Conservation (phyloP, 1,140 invertebrate genomes). For the Zaprionus ghesquierei region DNA sequence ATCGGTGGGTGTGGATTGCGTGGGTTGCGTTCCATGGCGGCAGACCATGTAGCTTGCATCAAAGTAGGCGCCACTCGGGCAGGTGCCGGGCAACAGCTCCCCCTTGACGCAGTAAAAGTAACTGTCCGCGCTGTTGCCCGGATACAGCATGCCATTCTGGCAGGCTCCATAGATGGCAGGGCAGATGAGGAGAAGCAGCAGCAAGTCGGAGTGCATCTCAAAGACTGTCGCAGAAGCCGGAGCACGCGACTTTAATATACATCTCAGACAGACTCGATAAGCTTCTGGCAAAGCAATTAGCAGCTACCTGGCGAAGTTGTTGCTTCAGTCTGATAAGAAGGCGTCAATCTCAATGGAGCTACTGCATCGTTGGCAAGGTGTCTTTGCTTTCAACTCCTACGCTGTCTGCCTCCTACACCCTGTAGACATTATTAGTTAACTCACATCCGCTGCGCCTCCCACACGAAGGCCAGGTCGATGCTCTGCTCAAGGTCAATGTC, state of each 20-base stretch:
- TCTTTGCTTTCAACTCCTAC: not conserved
- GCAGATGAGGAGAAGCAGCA: not conserved
- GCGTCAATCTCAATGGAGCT: not conserved
- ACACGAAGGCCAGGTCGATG: too few species aligned
- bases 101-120: constrained; percentile 28
- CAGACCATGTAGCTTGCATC: constrained; percentile 10
- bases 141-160: constrained; percentile 21
- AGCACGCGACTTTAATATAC: not conserved
- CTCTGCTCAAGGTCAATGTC: too few species aligned
- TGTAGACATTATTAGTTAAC: too few species aligned
- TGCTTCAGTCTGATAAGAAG: not conserved
- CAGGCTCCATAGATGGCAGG: not conserved
- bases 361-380: not conserved
- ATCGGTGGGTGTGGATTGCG: not conserved
- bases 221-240: not conserved
- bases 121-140: not conserved
- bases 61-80: constrained; percentile 36
- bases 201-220: not conserved
- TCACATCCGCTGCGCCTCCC: too few species aligned
- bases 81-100: not conserved
- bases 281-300: not conserved
- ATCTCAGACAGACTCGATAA: not conserved
- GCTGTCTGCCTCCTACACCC: too few species aligned
- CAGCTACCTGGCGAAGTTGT: not conserved
- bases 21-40: constrained; percentile 5